phyloP scores from a whole-genome alignment of 2,797 vertebrate species.

The Aeoliscus strigatus region DNA sequence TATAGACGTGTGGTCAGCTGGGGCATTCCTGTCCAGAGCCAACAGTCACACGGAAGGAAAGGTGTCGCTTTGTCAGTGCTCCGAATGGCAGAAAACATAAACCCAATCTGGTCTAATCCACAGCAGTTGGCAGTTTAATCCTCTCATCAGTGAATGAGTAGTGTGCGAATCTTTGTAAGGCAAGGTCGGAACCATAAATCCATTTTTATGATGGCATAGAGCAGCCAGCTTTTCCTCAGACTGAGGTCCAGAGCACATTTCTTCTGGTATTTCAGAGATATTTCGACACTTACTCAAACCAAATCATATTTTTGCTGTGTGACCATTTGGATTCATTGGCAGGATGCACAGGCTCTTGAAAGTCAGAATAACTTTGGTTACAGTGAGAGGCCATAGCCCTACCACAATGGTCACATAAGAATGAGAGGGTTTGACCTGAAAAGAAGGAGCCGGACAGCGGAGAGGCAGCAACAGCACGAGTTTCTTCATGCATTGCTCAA shows the following conservation, averaged over 20 bases:
- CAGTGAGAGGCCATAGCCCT: constrained; percentile 49
- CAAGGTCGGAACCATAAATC: constrained; percentile 74
- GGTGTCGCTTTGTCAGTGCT: constrained; percentile 16
- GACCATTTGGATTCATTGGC: constrained; percentile 64
- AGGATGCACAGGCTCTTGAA: constrained; percentile 27
- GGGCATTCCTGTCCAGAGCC: constrained; percentile 66
- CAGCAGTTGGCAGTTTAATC: constrained; percentile 51
- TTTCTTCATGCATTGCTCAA: constrained; percentile 17
- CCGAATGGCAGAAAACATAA: constrained; percentile 37
- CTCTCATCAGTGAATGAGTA: constrained; percentile 39
- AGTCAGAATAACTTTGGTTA: constrained; percentile 61
- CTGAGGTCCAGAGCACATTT: constrained; percentile 61
- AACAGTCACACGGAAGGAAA: constrained; percentile 9
- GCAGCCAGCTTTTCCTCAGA: constrained; percentile 66
- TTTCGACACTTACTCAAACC: constrained; percentile 75
- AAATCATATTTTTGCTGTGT: constrained; percentile 62
- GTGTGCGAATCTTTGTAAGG: constrained; percentile 49
- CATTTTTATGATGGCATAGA: constrained; percentile 61
- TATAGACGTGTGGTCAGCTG: constrained; percentile 74
- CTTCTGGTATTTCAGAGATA: constrained; percentile 66
- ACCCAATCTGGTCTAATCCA: constrained; percentile 50
- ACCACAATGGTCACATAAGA: constrained; percentile 58
- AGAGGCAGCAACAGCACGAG: neutral
- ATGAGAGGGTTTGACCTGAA: constrained; percentile 44
- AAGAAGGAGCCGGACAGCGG: constrained; percentile 15